Conservation (phyloP, 2,113 vertebrate genomes). For the Notiomystis cincta region DNA sequence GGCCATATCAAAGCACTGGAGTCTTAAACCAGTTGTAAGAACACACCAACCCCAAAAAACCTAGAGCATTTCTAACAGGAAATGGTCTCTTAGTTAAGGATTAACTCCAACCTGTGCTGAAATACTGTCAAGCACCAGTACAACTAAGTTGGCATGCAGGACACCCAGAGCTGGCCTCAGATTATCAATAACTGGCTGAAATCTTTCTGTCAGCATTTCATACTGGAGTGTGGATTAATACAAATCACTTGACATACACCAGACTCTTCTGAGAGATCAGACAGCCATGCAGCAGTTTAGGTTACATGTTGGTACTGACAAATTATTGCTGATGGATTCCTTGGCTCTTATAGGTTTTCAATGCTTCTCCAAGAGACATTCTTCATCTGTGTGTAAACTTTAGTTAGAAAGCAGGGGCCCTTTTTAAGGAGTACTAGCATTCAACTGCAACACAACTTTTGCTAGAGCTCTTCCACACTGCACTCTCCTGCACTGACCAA, state of each 20-base stretch:
- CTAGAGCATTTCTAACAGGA: background rate
- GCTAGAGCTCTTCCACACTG: background rate
- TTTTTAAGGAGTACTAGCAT: background rate
- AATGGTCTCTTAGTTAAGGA: background rate
- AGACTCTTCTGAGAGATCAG: background rate
- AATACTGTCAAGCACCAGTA: background rate
- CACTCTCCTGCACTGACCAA: background rate
- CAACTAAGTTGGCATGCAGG: background rate
- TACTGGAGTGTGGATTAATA: background rate
- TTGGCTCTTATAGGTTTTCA: conserved; percentile 25
- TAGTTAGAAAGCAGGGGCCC: background rate
- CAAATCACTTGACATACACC: background rate
- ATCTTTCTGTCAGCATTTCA: background rate
- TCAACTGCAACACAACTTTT: background rate
- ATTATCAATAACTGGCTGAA: background rate
- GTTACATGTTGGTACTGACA: background rate
- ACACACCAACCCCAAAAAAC: background rate
- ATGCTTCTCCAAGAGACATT: background rate
- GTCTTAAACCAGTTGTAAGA: background rate
- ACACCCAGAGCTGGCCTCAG: background rate
- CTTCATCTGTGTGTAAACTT: background rate
- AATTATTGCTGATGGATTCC: background rate
- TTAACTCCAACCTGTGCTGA: background rate
- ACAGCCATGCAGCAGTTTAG: background rate
- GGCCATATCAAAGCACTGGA: background rate